Conservation (phyloP, 2,888 invertebrate genomes). For the Linnaemya vulpina region DNA sequence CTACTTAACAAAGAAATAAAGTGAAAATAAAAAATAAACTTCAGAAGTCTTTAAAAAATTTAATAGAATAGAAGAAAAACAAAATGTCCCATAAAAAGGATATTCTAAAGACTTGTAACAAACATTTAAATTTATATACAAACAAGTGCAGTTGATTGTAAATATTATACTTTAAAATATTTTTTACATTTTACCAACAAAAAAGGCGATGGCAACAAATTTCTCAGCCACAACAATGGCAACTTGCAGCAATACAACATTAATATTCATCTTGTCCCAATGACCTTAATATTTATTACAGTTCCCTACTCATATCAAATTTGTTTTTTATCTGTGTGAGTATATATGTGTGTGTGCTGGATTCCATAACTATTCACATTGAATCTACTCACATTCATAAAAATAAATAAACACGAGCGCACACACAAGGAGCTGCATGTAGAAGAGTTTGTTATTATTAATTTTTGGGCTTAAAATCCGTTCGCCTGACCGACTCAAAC, state of each 20-base stretch:
- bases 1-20: too few species aligned
- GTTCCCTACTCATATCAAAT: conserved; percentile 34
- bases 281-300: conserved; percentile 57
- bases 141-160: not conserved
- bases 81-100: not conserved
- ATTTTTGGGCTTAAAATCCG: conserved; percentile 37
- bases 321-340: not conserved
- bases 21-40: too few species aligned
- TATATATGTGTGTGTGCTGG: not conserved
- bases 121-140: too few species aligned
- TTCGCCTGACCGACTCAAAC: conserved; percentile 28
- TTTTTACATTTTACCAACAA: conserved; percentile 1
- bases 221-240: conserved; percentile 9
- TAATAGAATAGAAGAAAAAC: too few species aligned
- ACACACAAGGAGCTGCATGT: not conserved
- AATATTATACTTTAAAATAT: not conserved
- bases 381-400: not conserved
- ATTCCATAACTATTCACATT: not conserved
- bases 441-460: conserved; percentile 42
- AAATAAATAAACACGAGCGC: not conserved
- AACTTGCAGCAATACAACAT: conserved; percentile 28
- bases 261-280: conserved; percentile 52
- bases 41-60: too few species aligned
- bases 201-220: not conserved
- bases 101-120: not conserved